A percentile compares a stretch with the other conserved stretches of the same genome.
These are phyloP conservation scores for Liopterus haemorrhoidalis DNA, from an alignment of 2,888 invertebrate species.

Conservation along the genomic window DNA sequence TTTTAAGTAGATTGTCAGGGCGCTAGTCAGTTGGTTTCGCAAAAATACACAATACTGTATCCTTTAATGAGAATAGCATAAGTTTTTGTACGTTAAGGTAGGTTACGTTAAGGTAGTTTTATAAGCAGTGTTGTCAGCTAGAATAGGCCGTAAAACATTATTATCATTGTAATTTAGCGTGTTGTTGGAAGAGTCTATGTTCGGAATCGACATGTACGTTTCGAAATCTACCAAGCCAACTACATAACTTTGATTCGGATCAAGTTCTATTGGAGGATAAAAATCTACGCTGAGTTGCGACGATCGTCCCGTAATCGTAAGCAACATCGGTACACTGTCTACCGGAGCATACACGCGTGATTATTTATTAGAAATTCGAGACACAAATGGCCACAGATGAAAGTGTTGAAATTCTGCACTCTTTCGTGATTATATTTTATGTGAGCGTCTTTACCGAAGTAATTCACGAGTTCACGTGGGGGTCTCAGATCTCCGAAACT, in stretches of 20 bases:
- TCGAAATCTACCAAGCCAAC: not conserved
- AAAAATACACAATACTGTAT: too few species aligned
- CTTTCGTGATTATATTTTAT: conserved; percentile 14
- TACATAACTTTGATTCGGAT: not conserved
- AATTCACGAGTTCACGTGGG: conserved; percentile 26
- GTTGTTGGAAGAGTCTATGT: conserved; percentile 38
- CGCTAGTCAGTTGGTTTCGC: too few species aligned
- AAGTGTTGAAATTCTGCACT: conserved; percentile 19
- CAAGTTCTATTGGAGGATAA: conserved; percentile 1
- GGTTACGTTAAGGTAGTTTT: too few species aligned
- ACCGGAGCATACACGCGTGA: too few species aligned
- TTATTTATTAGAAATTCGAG: conserved; percentile 13
- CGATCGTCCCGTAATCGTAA: conserved; percentile 4
- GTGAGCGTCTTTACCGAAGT: conserved; percentile 12
- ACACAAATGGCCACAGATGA: conserved; percentile 6
- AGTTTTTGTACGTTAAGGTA: too few species aligned
- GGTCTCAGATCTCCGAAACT: conserved; percentile 40
- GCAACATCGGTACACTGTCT: conserved; percentile 1
- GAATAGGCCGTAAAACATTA: too few species aligned
- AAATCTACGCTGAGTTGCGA: conserved; percentile 1
- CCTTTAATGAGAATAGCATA: too few species aligned
- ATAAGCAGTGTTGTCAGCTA: too few species aligned
- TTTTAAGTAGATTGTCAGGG: too few species aligned
- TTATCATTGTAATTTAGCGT: conserved; percentile 34
- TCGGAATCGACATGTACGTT: conserved; percentile 32